A percentile compares a stretch with the other conserved stretches of the same genome.
Evolutionary conservation across 2,888 invertebrate species (phyloP).

Genomic region (Agonopterix subpropinquella): DNA sequence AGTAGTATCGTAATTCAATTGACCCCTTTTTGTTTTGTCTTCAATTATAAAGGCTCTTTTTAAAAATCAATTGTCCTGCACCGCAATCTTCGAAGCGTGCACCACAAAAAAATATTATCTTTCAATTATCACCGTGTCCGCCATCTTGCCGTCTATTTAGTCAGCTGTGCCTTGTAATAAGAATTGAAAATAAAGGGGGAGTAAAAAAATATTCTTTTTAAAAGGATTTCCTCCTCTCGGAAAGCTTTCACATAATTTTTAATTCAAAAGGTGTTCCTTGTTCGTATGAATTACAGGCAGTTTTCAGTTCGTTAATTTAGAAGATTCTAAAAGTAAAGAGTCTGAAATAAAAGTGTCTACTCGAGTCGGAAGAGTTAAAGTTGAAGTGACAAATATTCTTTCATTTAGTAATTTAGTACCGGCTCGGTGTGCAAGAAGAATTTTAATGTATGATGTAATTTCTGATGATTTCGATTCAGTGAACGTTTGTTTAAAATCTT

Average conservation of each 20-base stretch:
- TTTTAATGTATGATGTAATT: too few species aligned
- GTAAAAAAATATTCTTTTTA: slow-evolving; percentile 6
- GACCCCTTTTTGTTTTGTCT: too few species aligned
- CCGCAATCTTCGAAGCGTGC: slow-evolving; percentile 29
- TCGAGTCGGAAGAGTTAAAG: too few species aligned
- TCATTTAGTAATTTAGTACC: too few species aligned
- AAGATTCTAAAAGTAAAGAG: not conserved
- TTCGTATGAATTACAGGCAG: slow-evolving; percentile 12
- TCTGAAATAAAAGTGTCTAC: not conserved
- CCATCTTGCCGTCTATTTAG: slow-evolving; percentile 45
- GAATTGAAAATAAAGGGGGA: slow-evolving; percentile 46
- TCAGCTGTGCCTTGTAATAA: slow-evolving; percentile 43
- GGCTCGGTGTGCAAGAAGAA: too few species aligned
- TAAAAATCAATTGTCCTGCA: slow-evolving; percentile 20
- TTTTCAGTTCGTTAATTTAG: slow-evolving; percentile 6
- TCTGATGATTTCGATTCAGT: too few species aligned
- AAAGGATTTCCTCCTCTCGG: slow-evolving; percentile 8
- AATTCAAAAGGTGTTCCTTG: slow-evolving; percentile 12
- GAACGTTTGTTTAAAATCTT: too few species aligned
- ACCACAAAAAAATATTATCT: slow-evolving; percentile 55
- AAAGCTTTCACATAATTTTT: slow-evolving; percentile 13
- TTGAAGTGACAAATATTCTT: too few species aligned
- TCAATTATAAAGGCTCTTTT: not conserved
- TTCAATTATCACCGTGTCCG: slow-evolving; percentile 44
- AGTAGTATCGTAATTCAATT: too few species aligned